A percentile compares a stretch with the other conserved stretches of the same genome.
Evolutionary conservation across 2,797 vertebrate species (phyloP).

Genomic region (Takifugu rubripes): DNA sequence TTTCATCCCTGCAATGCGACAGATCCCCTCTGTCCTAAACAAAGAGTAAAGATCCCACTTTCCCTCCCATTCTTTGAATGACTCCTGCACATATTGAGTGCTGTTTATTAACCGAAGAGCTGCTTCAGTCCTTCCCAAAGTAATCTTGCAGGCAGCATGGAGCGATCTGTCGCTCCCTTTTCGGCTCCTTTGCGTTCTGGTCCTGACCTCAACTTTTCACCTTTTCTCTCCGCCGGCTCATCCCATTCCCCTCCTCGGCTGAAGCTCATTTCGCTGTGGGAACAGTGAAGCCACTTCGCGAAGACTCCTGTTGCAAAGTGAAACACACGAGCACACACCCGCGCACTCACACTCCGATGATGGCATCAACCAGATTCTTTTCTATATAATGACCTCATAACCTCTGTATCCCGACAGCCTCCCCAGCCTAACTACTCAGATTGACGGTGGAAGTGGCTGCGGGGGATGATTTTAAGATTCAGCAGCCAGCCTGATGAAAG

Average conservation of each 20-base stretch:
- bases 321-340: neutral
- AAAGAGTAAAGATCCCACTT: neutral
- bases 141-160: slow-evolving; percentile 24
- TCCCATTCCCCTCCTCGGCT: slow-evolving; percentile 14
- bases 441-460: slow-evolving; percentile 15
- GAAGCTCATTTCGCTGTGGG: slow-evolving; percentile 6
- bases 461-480: slow-evolving; percentile 53
- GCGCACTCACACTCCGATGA: slow-evolving; percentile 1
- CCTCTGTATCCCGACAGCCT: slow-evolving; percentile 25
- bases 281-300: slow-evolving; percentile 14
- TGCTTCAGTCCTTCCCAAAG: slow-evolving; percentile 17
- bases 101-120: slow-evolving; percentile 31
- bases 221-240: slow-evolving; percentile 18
- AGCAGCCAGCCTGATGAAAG: slow-evolving; percentile 46
- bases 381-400: slow-evolving; percentile 36
- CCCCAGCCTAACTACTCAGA: slow-evolving; percentile 6
- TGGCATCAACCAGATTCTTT: slow-evolving; percentile 18
- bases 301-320: slow-evolving; percentile 16
- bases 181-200: slow-evolving; percentile 24
- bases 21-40: neutral
- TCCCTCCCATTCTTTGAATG: slow-evolving; percentile 2
- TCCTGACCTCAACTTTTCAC: slow-evolving; percentile 46
- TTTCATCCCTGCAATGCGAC: slow-evolving; percentile 15
- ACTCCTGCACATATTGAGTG: neutral
- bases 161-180: slow-evolving; percentile 16